Evolutionary conservation across 2,888 invertebrate genomes (phyloP).

Genomic region (Blastobasis adustella): DNA sequence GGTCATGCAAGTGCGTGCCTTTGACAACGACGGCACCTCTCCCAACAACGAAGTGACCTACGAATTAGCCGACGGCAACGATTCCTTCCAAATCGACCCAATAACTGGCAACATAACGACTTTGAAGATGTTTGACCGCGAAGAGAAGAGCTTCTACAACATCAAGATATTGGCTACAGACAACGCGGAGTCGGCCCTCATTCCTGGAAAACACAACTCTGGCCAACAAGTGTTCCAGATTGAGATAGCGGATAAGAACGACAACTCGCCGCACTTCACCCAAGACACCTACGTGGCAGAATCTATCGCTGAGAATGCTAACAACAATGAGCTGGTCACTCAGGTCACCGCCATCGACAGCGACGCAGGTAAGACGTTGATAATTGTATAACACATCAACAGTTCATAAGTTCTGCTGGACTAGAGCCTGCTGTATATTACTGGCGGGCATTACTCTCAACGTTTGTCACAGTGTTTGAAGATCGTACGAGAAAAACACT

Average conservation of each 20-base stretch:
- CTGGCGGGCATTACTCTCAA: too few species aligned
- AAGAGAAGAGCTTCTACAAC: constrained; percentile 88
- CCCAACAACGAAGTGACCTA: constrained; percentile 89
- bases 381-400: too few species aligned
- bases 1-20: constrained; percentile 91
- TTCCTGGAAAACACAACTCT: constrained; percentile 79
- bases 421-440: too few species aligned
- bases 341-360: constrained; percentile 91
- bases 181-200: constrained; percentile 87
- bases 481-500: too few species aligned
- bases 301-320: constrained; percentile 87
- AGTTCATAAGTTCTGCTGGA: too few species aligned
- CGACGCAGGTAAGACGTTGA: constrained; percentile 78
- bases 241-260: constrained; percentile 96
- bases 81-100: constrained; percentile 88
- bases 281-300: constrained; percentile 82
- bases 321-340: constrained; percentile 87
- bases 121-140: constrained; percentile 87
- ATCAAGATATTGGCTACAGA: constrained; percentile 94
- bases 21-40: constrained; percentile 89
- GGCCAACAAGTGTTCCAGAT: constrained; percentile 90
- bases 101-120: constrained; percentile 93
- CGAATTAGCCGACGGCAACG: constrained; percentile 79
- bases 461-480: too few species aligned
- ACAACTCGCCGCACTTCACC: constrained; percentile 94